phyloP scores from a whole-genome alignment of 2,888 invertebrate genomes.

The Acholoe squamosa region DNA sequence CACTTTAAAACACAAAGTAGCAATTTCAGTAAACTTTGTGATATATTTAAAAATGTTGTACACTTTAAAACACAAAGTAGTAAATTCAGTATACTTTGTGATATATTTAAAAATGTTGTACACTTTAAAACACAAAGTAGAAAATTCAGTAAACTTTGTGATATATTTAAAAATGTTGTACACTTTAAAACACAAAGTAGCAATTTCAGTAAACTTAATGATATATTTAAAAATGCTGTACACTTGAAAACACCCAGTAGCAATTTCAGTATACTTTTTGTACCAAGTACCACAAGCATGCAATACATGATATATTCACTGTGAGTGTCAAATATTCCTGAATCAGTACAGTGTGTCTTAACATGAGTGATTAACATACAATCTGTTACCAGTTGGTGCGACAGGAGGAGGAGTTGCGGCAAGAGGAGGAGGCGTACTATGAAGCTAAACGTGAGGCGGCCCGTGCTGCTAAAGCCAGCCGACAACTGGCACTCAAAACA shows the following conservation, averaged over 20 bases:
- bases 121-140: not conserved
- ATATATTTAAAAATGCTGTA: not conserved
- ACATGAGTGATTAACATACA: too few relatives aligned
- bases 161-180: not conserved
- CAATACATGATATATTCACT: too few relatives aligned
- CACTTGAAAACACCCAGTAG: not conserved
- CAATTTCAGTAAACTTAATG: not conserved
- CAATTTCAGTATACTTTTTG: not conserved
- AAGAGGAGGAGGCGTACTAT: conserved; percentile 81
- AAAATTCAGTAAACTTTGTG: not conserved
- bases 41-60: too few relatives aligned
- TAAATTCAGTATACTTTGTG: not conserved
- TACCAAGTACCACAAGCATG: too few relatives aligned
- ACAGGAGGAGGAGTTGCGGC: conserved; percentile 80
- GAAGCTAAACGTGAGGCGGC: conserved; percentile 81
- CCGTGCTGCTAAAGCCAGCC: conserved; percentile 76
- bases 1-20: too few relatives aligned
- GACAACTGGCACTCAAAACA: conserved; percentile 73
- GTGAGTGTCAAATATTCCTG: too few relatives aligned
- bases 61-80: not conserved
- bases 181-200: not conserved
- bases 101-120: too few relatives aligned
- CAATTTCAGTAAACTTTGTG: too few relatives aligned
- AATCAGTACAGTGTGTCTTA: too few relatives aligned
- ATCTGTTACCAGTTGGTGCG: conserved; percentile 81